Evolutionary conservation across 1,140 invertebrate genomes (phyloP).

Genomic region (Drosophila bocqueti): DNA sequence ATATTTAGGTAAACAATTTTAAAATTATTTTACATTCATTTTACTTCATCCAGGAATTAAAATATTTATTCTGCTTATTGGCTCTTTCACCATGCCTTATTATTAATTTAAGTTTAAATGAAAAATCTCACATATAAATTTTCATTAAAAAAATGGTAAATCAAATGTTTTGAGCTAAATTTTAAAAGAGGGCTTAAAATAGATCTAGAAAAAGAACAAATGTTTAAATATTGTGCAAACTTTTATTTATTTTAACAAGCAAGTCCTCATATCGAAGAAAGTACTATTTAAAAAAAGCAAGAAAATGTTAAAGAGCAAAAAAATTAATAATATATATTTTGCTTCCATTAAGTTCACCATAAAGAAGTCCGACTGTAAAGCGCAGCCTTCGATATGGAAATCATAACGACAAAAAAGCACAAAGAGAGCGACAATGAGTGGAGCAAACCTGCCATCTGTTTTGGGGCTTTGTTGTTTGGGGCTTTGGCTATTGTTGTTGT

Average conservation of each 20-base stretch:
- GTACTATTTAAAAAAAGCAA: background rate
- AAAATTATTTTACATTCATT: background rate
- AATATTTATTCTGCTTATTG: background rate
- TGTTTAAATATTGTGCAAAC: background rate
- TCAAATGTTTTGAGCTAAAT: too few relatives aligned
- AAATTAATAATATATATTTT: background rate
- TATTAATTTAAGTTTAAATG: too few relatives aligned
- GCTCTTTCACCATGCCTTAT: background rate
- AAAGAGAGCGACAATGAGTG: slow-evolving; percentile 35
- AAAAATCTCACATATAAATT: too few relatives aligned
- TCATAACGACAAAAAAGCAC: slow-evolving; percentile 33
- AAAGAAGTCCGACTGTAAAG: background rate
- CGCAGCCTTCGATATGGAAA: slow-evolving; percentile 26
- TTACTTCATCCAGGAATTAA: background rate
- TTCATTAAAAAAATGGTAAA: too few relatives aligned
- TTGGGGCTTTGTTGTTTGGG: slow-evolving; percentile 25
- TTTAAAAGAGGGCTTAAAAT: background rate
- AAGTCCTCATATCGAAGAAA: background rate
- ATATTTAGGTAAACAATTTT: too few relatives aligned
- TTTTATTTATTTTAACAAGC: background rate
- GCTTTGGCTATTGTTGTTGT: slow-evolving; percentile 6
- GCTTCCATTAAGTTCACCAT: background rate
- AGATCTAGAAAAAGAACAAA: background rate
- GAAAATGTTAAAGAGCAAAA: background rate
- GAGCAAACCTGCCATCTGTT: slow-evolving; percentile 36